phyloP scores from a whole-genome alignment of 2,888 invertebrate genomes.

The Eupithecia vulgata region DNA sequence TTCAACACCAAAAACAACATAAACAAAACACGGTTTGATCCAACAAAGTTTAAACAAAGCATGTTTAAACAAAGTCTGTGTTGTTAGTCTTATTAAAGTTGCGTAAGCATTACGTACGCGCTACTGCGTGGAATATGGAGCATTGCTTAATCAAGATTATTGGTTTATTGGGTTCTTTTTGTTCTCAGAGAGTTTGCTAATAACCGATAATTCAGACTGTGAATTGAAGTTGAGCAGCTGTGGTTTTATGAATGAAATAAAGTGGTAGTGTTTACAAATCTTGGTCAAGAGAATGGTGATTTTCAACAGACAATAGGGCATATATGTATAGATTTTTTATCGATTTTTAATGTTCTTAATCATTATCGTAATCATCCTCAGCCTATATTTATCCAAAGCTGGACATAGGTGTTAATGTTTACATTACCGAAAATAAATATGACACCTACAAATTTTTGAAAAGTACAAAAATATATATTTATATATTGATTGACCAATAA shows the following conservation, averaged over 20 bases:
- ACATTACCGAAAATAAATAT: too few species aligned
- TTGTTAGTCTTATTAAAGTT: conserved; percentile 20
- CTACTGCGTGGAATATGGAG: conserved; percentile 52
- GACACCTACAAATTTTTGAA: too few species aligned
- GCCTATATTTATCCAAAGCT: too few species aligned
- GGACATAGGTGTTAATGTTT: too few species aligned
- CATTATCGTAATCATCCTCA: too few species aligned
- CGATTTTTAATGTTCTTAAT: not conserved
- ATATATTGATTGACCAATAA: too few species aligned
- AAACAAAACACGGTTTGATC: conserved; percentile 8
- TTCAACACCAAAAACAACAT: not conserved
- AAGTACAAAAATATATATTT: too few species aligned
- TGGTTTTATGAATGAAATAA: not conserved
- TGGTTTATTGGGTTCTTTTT: conserved; percentile 16
- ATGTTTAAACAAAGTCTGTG: conserved; percentile 8
- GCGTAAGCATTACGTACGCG: conserved; percentile 35
- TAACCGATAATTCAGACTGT: conserved; percentile 24
- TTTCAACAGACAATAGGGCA: not conserved
- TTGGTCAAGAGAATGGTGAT: not conserved
- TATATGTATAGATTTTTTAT: not conserved
- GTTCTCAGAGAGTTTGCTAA: conserved; percentile 22
- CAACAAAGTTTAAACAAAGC: conserved; percentile 3
- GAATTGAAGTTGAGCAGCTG: not conserved
- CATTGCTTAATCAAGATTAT: conserved; percentile 49
- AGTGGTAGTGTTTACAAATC: not conserved